phyloP scores from a whole-genome alignment of 2,888 invertebrate genomes.

The Anodontia alba region DNA sequence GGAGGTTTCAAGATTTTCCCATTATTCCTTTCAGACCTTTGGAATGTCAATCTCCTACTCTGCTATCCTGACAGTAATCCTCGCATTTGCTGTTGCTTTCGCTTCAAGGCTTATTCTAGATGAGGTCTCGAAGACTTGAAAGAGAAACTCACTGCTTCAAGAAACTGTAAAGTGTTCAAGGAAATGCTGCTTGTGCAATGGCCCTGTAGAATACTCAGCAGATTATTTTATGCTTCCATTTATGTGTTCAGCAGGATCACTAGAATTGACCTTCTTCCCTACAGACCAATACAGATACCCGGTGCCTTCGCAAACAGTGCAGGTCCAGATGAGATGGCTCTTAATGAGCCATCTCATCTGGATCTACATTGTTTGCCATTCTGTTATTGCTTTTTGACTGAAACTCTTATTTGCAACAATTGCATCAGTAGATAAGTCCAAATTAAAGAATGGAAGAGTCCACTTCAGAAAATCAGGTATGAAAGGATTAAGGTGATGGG shows the following conservation, averaged over 20 bases:
- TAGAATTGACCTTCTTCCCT: background rate
- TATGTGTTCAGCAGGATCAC: background rate
- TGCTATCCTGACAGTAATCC: slow-evolving; percentile 78
- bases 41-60: slow-evolving; percentile 80
- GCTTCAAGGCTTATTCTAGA: slow-evolving; percentile 81
- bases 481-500: background rate
- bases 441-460: no score
- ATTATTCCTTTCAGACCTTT: slow-evolving; percentile 75
- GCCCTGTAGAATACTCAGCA: background rate
- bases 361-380: no score
- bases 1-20: no score
- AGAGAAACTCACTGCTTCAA: background rate
- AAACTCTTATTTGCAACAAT: no score
- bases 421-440: no score
- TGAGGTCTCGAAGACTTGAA: slow-evolving; percentile 68
- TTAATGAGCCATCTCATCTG: no score
- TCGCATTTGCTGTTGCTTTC: slow-evolving; percentile 81
- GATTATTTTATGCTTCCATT: background rate
- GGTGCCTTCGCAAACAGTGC: no score
- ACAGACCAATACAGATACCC: no score
- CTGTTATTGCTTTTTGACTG: no score
- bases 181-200: no score
- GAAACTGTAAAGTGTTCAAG: background rate
- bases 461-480: background rate
- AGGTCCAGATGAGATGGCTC: no score